Conservation (phyloP, 2,797 vertebrate species). For the Aeoliscus strigatus region DNA sequence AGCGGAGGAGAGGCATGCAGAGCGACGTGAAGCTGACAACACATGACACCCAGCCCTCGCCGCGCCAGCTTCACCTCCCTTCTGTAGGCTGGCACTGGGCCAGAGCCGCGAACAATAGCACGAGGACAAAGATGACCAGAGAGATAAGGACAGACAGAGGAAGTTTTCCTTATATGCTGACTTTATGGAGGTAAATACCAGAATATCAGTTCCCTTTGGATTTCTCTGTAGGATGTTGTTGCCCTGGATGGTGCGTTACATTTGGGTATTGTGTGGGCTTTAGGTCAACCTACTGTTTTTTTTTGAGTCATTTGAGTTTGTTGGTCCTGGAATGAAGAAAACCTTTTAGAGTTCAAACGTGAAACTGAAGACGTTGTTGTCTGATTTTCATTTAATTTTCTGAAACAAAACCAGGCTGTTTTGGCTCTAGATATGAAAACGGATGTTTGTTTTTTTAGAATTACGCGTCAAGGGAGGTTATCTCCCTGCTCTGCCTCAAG, state of each 20-base stretch:
- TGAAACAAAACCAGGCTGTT: too few species aligned
- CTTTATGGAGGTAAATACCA: conserved; percentile 23
- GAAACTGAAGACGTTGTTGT: too few species aligned
- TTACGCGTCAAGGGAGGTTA: conserved; percentile 28
- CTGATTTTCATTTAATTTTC: too few species aligned
- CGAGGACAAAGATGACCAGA: conserved; percentile 34
- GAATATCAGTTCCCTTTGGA: conserved; percentile 3
- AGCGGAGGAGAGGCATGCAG: conserved; percentile 20
- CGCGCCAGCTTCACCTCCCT: conserved; percentile 40
- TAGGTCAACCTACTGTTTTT: too few species aligned
- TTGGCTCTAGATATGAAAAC: too few species aligned
- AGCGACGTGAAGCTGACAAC: conserved; percentile 27
- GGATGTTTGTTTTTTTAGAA: conserved; percentile 18
- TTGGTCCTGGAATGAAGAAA: too few species aligned
- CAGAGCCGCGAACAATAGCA: conserved; percentile 49
- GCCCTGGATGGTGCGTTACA: too few species aligned
- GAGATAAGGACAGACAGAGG: conserved; percentile 55
- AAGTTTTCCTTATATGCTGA: conserved; percentile 34
- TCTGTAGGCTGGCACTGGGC: conserved; percentile 49
- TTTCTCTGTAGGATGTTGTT: too few species aligned
- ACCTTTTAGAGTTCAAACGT: too few species aligned
- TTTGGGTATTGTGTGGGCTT: too few species aligned
- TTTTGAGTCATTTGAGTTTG: too few species aligned
- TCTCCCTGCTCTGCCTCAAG: conserved; percentile 17
- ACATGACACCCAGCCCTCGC: conserved; percentile 45